Conservation (phyloP, 35 echinoderm and acorn worm species). For the Nesometra sesokonis region DNA sequence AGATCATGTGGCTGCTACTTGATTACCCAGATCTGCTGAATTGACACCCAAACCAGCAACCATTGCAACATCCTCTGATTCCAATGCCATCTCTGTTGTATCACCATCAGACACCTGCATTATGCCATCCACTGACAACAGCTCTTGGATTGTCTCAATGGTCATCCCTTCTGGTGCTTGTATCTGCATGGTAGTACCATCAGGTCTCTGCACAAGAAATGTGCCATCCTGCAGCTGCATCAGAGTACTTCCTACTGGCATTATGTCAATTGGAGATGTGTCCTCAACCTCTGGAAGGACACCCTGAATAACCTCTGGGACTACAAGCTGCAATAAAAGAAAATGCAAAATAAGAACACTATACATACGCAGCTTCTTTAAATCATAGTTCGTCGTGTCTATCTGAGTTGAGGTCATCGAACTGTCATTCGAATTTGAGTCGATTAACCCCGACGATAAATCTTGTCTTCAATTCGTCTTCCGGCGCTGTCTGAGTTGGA, state of each 20-base stretch:
- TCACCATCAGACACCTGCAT: slow-evolving; percentile 1
- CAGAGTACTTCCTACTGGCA: slow-evolving; percentile 77
- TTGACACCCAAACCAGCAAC: not conserved
- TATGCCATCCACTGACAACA: slow-evolving; percentile 61
- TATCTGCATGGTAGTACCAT: slow-evolving; percentile 94
- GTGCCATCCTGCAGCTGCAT: slow-evolving; percentile 83
- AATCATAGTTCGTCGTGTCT: too few relatives aligned
- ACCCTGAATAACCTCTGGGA: not conserved
- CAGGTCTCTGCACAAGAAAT: slow-evolving; percentile 81
- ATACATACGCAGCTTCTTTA: too few relatives aligned
- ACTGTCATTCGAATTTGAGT: too few relatives aligned
- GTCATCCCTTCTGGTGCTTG: slow-evolving; percentile 91
- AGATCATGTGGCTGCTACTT: not conserved
- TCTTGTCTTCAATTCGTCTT: too few relatives aligned
- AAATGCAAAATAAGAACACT: not conserved
- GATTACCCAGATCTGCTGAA: not conserved
- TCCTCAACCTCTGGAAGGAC: not conserved
- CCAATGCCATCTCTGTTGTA: not conserved
- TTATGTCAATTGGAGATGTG: not conserved
- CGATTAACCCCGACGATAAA: too few relatives aligned
- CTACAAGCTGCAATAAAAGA: not conserved
- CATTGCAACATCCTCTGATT: not conserved
- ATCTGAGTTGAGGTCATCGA: too few relatives aligned
- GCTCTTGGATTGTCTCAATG: slow-evolving; percentile 81
- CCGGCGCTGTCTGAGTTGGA: too few relatives aligned